Conservation (phyloP, 2,113 vertebrate genomes). For the Nesogale talazaci region DNA sequence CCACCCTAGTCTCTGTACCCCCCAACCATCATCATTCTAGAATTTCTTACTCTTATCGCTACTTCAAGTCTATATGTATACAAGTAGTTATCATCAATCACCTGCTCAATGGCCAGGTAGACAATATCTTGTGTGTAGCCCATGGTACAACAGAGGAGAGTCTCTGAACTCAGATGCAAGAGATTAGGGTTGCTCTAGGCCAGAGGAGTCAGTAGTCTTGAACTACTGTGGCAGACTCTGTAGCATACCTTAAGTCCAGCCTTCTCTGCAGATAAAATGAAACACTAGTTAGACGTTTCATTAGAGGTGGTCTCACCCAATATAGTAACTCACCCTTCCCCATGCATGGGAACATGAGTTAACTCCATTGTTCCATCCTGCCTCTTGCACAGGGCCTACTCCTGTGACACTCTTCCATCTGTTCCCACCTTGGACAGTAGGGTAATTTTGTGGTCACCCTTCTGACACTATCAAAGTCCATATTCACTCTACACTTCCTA, state of each 20-base stretch:
- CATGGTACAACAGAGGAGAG: slow-evolving; percentile 47
- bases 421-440: too few species aligned
- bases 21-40: slow-evolving; percentile 49
- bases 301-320: slow-evolving; percentile 3
- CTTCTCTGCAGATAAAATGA: not conserved
- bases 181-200: slow-evolving; percentile 1
- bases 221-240: not conserved
- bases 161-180: not conserved
- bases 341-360: too few species aligned
- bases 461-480: too few species aligned
- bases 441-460: too few species aligned
- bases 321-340: not conserved
- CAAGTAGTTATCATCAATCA: slow-evolving; percentile 89
- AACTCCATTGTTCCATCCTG: too few species aligned
- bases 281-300: too few species aligned
- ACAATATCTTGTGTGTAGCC: slow-evolving; percentile 64
- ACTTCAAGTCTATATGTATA: slow-evolving; percentile 88
- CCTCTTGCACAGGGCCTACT: too few species aligned
- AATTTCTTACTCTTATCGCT: slow-evolving; percentile 57
- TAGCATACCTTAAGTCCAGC: too few species aligned
- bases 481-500: not conserved
- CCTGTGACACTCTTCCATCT: too few species aligned
- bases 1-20: slow-evolving; percentile 30
- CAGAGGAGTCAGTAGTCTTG: not conserved
- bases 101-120: slow-evolving; percentile 83